Evolutionary conservation across 2,888 invertebrate species (phyloP).

Genomic region (Atrina japonica): DNA sequence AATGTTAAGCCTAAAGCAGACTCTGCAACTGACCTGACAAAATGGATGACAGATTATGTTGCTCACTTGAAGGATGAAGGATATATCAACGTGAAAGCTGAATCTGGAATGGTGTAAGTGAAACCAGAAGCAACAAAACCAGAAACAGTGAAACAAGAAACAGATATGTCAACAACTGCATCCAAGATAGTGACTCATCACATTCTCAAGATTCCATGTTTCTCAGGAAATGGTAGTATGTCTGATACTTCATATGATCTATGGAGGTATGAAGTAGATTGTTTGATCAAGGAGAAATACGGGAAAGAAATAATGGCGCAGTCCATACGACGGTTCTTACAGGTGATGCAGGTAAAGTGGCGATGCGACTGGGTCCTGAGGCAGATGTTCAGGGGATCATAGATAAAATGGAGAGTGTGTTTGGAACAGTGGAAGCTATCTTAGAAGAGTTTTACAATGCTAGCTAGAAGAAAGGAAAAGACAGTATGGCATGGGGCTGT

Average conservation of each 20-base stretch:
- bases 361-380: neutral
- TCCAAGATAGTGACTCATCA: too few relatives aligned
- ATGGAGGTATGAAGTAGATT: conserved; percentile 9
- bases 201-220: neutral
- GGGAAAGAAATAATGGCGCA: neutral
- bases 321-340: neutral
- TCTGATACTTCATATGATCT: conserved; percentile 12
- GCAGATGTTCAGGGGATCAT: neutral
- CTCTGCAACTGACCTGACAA: too few relatives aligned
- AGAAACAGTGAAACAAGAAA: too few relatives aligned
- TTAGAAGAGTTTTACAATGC: conserved; percentile 2
- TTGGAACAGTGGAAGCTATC: neutral
- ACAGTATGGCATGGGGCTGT: neutral
- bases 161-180: too few relatives aligned
- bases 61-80: too few relatives aligned
- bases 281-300: neutral
- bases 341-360: conserved; percentile 12
- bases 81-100: too few relatives aligned
- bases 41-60: too few relatives aligned
- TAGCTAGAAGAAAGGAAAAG: neutral
- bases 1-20: too few relatives aligned
- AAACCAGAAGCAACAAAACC: too few relatives aligned
- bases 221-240: neutral
- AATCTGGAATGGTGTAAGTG: too few relatives aligned
- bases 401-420: conserved; percentile 1